Base-by-base conservation (phyloP, 1,140 invertebrate genomes). In the Pantala flavescens region DNA sequence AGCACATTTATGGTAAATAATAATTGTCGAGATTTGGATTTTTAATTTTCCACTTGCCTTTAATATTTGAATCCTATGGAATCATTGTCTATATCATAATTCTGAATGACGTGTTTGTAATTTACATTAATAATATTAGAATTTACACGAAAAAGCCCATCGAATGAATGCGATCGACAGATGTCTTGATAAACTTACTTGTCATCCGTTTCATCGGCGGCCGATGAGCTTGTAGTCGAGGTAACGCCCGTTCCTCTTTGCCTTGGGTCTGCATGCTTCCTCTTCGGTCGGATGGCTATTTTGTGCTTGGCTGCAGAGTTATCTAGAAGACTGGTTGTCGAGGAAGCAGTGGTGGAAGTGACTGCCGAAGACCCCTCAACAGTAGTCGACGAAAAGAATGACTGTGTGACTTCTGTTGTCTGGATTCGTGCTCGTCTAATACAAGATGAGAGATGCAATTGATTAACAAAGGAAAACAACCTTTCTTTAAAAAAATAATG, bases 281-380 rank as follows among this genome's bases (percentile, higher is more conserved):
- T 86, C 81, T 86, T 87, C 7, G 91, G 91, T 80, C 90, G 85
- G 0, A 93, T 85, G 0, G 90, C 86, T 63, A 92, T 81, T 82
- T 91, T 93, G 83, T 93, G 91, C 78, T 85, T 87, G 0, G 91
- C 91, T 0, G 91, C 90, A 2, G 87, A 84, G 78, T 86, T 89
- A 81, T 93, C 91, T 83, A 93, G 84, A 23, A 90, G 84, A 74
- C 86, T 82, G 11, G 84, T 63, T 16, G 49, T 63, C 12, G 49
- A 63, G 12, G 49, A 19, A 19, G 49, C n/a, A 63, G 49, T 19
- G 12, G 49, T 63, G 49, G 49, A 63, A 21, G 49, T 63, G 12
- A 63, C 49, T 16, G 49, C 49, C 5, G 49, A 63, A 14, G 49
- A 63, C 14, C 49, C 49, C 12, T 63, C 49, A 21, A 63, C 12